Base-by-base conservation (phyloP, 2,888 invertebrate species). In the Melanophora roralis region DNA sequence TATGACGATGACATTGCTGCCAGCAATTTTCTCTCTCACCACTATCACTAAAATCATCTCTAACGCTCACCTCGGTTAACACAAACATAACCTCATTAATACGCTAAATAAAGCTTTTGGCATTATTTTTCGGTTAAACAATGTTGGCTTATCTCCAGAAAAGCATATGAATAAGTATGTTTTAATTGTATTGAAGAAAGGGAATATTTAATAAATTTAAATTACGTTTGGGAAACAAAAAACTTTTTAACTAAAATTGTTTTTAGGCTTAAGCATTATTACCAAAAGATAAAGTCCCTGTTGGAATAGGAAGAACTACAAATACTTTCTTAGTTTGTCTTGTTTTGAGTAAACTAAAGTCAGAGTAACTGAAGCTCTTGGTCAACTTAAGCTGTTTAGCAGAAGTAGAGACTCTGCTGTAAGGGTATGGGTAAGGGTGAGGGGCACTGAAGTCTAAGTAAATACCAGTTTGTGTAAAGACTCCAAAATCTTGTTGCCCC, bases 61-160 rank as follows among this genome's bases (percentile, higher is more conserved):
- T 4, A n/a, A 6, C 40, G n/a, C n/a, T 6, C 7, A 14, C 14
- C n/a, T 2, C 6, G n/a, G 2, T 27, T 23, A 9, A 14, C 9
- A 27, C 27, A 11, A 19, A 12, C 12, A 43, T 53, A 47, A 38
- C 49, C 59, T 49, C 60, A 60, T 62, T 72, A 62, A 34, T 43
- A 3, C 51, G 36, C 9, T 23, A 53, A n/a, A n/a, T n/a, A n/a
- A 71, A 71, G 49, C n/a, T 7, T 59, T 49, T 71, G 19, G 45
- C 21, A 60, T 53, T 51, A 11, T 53, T 19, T 65, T 55, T 34
- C 38, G 47, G 53, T 36, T 62, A 67, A 57, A 57, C 21, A 62
- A 67, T 60, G 59, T 74, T 74, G 78, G 74, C 78, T 74, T 64
- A 74, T 74, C 69, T 65, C 74, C 74, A 78, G 53, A 34, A 62